These are phyloP conservation scores for Hirudinaria manillensis DNA, from an alignment of 2,888 invertebrate species.

Conservation along the genomic window DNA sequence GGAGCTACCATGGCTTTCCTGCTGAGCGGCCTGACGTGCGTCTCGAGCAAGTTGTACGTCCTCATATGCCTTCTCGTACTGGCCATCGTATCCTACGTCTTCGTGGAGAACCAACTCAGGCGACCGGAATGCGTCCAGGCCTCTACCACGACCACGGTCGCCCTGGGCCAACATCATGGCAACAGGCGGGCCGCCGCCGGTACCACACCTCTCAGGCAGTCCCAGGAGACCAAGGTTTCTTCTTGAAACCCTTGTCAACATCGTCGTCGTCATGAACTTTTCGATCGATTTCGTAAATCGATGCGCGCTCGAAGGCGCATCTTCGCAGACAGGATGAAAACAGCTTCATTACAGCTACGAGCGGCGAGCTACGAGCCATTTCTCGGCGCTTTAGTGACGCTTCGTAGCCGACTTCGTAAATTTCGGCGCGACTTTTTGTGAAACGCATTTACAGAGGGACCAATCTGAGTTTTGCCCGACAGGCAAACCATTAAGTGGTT, in stretches of 20 bases:
- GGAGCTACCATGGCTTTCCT: conserved; percentile 51
- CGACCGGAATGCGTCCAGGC: conserved; percentile 41
- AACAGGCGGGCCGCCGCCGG: background rate
- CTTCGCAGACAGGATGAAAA: too few species aligned
- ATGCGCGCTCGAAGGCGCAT: too few species aligned
- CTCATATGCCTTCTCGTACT: conserved; percentile 49
- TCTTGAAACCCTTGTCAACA: background rate
- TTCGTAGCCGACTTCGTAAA: too few species aligned
- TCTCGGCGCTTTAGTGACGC: too few species aligned
- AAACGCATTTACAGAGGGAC: too few species aligned
- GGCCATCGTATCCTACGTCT: conserved; percentile 50
- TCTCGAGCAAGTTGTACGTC: conserved; percentile 43
- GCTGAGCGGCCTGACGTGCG: conserved; percentile 41
- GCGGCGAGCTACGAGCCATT: too few species aligned
- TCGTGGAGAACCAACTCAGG: conserved; percentile 50
- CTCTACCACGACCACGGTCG: background rate
- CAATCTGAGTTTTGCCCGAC: too few species aligned
- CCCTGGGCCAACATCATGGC: background rate
- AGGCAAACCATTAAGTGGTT: too few species aligned
- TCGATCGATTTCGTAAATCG: too few species aligned
- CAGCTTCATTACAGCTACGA: too few species aligned
- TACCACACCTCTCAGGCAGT: background rate
- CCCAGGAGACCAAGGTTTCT: background rate
- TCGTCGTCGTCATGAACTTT: too few species aligned
- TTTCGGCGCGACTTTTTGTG: too few species aligned